These are phyloP conservation scores for Mionectes macconnelli DNA, from an alignment of 2,113 vertebrate species.

Conservation along the genomic window DNA sequence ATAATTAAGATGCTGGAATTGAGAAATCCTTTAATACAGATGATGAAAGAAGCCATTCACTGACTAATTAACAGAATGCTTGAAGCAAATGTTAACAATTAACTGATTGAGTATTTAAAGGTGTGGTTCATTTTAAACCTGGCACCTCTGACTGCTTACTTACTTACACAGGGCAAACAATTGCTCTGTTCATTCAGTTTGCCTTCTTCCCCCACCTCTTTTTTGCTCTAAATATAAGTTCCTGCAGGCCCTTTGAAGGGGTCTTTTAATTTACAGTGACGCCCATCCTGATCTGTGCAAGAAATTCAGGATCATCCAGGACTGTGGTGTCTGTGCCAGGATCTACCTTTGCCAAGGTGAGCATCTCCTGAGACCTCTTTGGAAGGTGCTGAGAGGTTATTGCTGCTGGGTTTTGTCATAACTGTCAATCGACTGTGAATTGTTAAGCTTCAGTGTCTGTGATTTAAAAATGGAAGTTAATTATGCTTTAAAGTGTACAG, in stretches of 20 bases:
- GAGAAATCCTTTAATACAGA: constrained; percentile 12
- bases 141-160: not conserved
- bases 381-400: not conserved
- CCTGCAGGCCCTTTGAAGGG: rapidly evolving
- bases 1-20: not conserved
- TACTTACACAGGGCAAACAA: not conserved
- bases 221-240: not conserved
- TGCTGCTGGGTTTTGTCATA: not conserved
- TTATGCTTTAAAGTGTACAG: not conserved
- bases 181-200: not conserved
- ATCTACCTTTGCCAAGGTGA: not conserved
- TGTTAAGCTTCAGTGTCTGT: not conserved
- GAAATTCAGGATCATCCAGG: not conserved
- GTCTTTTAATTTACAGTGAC: not conserved
- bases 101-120: not conserved
- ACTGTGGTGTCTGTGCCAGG: not conserved
- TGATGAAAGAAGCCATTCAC: constrained; percentile 16
- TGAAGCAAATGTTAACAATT: constrained; percentile 36
- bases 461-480: not conserved
- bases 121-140: constrained; percentile 3
- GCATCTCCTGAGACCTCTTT: not conserved
- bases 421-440: not conserved
- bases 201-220: not conserved
- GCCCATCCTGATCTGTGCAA: not conserved
- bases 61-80: constrained; percentile 28